phyloP scores from a whole-genome alignment of 2,113 vertebrate genomes.

The Phyllopteryx taeniolatus region DNA sequence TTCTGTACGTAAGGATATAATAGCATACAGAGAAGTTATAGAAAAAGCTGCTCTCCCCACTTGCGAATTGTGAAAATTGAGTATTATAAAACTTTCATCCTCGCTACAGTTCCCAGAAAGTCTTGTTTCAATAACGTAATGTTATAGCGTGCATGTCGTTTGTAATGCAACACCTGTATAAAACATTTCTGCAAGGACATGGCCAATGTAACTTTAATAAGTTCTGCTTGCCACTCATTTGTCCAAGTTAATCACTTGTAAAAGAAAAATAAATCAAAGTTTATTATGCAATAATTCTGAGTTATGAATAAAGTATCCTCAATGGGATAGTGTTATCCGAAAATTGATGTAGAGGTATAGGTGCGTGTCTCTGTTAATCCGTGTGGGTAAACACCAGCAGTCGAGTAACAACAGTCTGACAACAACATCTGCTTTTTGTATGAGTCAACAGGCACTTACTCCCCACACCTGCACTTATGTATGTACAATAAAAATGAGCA shows the following conservation, averaged over 20 bases:
- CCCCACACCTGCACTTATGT: constrained; percentile 5
- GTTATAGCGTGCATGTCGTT: neutral
- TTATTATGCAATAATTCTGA: neutral
- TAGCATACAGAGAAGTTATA: no score
- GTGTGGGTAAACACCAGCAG: constrained; percentile 23
- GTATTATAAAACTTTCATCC: neutral
- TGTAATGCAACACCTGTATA: neutral
- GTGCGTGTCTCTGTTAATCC: constrained; percentile 21
- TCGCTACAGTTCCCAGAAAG: neutral
- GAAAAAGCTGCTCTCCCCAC: neutral
- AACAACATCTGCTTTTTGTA: constrained; percentile 49
- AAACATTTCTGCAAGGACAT: neutral
- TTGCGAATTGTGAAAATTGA: neutral
- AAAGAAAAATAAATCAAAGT: neutral
- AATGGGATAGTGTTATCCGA: no score
- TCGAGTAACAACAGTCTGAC: constrained; percentile 30
- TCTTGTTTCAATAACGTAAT: neutral
- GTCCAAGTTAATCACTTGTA: no score
- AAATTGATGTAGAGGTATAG: constrained; percentile 7
- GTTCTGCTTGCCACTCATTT: neutral
- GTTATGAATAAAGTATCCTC: neutral
- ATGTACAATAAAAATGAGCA: constrained; percentile 3
- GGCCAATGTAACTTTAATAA: neutral
- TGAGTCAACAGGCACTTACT: constrained; percentile 33
- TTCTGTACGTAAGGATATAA: neutral